Percentiles rank a stretch among this genome's conserved stretches.
Evolutionary conservation across 2,797 vertebrate genomes (phyloP).

Genomic region (Astyanax mexicanus): DNA sequence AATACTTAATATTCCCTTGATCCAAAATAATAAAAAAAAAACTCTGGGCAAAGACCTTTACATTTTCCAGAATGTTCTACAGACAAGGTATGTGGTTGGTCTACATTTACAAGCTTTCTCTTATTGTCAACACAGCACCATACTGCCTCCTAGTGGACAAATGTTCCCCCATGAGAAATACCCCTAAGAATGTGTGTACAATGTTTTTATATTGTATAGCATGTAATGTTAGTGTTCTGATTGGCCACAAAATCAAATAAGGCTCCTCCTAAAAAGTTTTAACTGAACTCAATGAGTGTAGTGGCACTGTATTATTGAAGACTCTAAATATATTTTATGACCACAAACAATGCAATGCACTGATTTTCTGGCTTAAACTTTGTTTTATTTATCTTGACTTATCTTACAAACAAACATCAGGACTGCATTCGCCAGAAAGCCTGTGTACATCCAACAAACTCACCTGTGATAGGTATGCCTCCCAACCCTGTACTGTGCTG

Average conservation of each 20-base stretch:
- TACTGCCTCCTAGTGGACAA: conserved; percentile 51
- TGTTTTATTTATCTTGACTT: no score
- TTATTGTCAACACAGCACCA: background rate
- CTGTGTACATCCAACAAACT: conserved; percentile 59
- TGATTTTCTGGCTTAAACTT: no score
- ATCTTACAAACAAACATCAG: background rate
- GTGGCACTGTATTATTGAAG: background rate
- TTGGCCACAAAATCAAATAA: no score
- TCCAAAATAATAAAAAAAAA: conserved; percentile 19
- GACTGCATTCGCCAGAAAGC: no score
- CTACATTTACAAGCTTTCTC: background rate
- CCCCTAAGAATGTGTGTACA: no score
- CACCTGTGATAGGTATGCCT: conserved; percentile 91
- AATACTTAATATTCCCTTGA: background rate
- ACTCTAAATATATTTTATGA: no score
- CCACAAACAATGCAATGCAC: no score
- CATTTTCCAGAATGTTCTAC: conserved; percentile 41
- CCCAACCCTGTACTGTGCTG: conserved; percentile 89
- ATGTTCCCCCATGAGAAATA: background rate
- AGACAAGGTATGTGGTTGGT: background rate
- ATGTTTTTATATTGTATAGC: no score
- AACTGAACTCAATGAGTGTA: no score
- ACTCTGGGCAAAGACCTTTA: conserved; percentile 12
- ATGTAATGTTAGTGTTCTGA: no score
- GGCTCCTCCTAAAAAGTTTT: no score